A percentile compares a stretch with the other conserved stretches of the same genome.
These are phyloP conservation scores for Xylocampa areola DNA, from an alignment of 2,888 invertebrate species.

Conservation along the genomic window DNA sequence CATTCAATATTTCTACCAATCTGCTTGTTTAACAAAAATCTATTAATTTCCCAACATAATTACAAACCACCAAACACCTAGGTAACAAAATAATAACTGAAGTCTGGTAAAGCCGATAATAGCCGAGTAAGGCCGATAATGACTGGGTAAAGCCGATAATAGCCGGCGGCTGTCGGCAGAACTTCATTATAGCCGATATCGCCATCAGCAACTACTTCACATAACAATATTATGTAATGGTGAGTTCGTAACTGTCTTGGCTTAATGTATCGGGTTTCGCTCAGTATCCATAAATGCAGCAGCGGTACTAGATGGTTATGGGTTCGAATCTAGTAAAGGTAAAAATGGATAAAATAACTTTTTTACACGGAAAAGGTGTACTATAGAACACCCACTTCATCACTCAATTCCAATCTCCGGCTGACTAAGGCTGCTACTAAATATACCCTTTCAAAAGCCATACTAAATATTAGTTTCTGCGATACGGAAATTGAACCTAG, in stretches of 20 bases:
- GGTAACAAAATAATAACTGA: conserved; percentile 8
- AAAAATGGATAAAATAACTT: no score
- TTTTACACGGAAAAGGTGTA: no score
- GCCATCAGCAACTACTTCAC: conserved; percentile 1
- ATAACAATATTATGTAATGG: conserved; percentile 31
- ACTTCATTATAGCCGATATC: conserved; percentile 26
- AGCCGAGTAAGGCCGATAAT: conserved; percentile 4
- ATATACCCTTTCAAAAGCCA: no score
- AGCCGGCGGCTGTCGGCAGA: conserved; percentile 9
- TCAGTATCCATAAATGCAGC: not conserved
- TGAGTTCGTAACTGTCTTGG: not conserved
- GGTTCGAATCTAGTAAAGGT: no score
- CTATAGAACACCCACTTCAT: no score
- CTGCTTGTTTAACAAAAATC: no score
- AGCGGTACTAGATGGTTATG: no score
- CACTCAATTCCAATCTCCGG: no score
- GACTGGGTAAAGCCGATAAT: conserved; percentile 4
- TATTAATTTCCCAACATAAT: not conserved
- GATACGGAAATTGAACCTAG: no score
- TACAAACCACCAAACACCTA: not conserved
- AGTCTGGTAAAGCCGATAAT: conserved; percentile 3
- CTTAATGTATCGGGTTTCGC: conserved; percentile 2
- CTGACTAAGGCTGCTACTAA: no score
- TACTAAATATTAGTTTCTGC: no score
- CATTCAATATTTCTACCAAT: no score